phyloP scores from a whole-genome alignment of 2,113 vertebrate species.

The Daphoenositta chrysoptera region DNA sequence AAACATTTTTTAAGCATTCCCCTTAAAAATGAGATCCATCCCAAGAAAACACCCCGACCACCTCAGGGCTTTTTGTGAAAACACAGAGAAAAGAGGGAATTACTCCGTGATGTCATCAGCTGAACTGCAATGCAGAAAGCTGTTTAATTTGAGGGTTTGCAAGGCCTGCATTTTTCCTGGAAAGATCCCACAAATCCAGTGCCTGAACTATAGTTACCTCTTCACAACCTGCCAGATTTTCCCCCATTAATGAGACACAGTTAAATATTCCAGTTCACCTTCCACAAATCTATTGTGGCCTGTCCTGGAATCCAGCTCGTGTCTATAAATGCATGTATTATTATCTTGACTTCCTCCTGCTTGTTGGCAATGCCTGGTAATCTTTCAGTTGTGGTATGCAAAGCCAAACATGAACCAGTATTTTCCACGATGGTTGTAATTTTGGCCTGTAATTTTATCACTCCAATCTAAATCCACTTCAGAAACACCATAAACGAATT shows the following conservation, averaged over 20 bases:
- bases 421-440: conserved; percentile 78
- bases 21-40: not conserved
- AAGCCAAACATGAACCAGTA: conserved; percentile 70
- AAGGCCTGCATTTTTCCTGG: not conserved
- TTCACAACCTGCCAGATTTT: conserved; percentile 43
- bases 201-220: not conserved
- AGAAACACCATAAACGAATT: conserved; percentile 80
- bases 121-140: not conserved
- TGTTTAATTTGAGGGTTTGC: not conserved
- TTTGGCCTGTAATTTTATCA: conserved; percentile 81
- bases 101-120: not conserved
- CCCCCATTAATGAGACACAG: conserved; percentile 8
- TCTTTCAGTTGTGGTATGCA: conserved; percentile 74
- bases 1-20: not conserved
- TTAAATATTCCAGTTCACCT: conserved; percentile 26
- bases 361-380: conserved; percentile 56
- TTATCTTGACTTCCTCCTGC: conserved; percentile 64
- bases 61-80: not conserved
- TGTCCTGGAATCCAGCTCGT: not conserved
- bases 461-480: conserved; percentile 79
- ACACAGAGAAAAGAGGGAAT: not conserved
- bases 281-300: conserved; percentile 26
- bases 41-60: not conserved
- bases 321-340: not conserved
- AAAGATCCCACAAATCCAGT: not conserved